Evolutionary conservation across 1,140 invertebrate species (phyloP).

Genomic region (Aradophagus sp.): DNA sequence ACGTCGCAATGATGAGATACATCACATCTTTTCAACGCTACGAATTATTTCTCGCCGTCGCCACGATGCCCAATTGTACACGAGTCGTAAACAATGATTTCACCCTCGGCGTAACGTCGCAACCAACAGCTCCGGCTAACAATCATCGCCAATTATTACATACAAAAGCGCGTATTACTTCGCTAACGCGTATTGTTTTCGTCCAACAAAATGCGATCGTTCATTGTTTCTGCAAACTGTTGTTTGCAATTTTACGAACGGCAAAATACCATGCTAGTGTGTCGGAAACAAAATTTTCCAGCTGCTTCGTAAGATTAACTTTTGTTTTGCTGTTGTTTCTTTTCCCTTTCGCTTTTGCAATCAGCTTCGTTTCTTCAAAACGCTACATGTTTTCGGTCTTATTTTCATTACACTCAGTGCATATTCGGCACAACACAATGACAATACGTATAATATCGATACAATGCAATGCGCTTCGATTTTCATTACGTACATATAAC

Average conservation of each 20-base stretch:
- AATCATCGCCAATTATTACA: too few species aligned
- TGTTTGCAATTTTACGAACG: conserved; percentile 13
- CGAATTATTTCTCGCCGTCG: conserved; percentile 9
- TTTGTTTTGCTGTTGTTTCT: too few species aligned
- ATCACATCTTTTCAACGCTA: conserved; percentile 31
- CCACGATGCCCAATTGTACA: conserved; percentile 35
- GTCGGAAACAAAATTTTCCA: neutral
- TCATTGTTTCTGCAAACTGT: conserved; percentile 2
- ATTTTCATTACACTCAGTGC: conserved; percentile 21
- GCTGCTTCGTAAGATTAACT: too few species aligned
- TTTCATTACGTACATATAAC: conserved; percentile 15
- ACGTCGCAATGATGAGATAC: conserved; percentile 26
- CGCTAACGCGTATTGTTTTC: too few species aligned
- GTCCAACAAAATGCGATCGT: too few species aligned
- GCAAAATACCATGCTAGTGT: conserved; percentile 1
- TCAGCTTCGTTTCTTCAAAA: too few species aligned
- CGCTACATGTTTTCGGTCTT: neutral
- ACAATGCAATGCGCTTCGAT: conserved; percentile 24
- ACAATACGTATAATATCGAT: conserved; percentile 13
- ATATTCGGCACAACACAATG: conserved; percentile 12
- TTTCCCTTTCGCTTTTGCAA: too few species aligned
- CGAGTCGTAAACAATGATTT: conserved; percentile 39
- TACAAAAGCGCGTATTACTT: too few species aligned
- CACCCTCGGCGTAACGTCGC: conserved; percentile 9
- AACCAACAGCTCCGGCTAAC: conserved; percentile 11